Percentiles rank a stretch among this genome's conserved stretches.
These are phyloP conservation scores for Micromussa lordhowensis DNA, from an alignment of 92 coral and sea anemone species.

Conservation along the genomic window DNA sequence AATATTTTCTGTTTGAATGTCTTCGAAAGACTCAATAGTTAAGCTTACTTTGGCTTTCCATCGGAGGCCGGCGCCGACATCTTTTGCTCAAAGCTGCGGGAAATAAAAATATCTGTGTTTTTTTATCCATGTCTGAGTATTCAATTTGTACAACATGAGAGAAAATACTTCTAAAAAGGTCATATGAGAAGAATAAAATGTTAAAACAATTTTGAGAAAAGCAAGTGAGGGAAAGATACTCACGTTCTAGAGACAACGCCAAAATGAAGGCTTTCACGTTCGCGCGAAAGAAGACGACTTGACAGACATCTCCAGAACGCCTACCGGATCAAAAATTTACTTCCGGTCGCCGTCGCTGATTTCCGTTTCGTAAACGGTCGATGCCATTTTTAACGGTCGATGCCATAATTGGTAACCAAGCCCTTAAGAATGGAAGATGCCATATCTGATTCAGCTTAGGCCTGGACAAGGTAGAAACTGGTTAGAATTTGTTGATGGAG, in stretches of 20 bases:
- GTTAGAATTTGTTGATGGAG: no score
- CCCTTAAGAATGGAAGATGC: no score
- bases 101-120: neutral
- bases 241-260: constrained; percentile 28
- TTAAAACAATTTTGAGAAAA: constrained; percentile 5
- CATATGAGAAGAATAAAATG: constrained; percentile 4
- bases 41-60: neutral
- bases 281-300: constrained; percentile 19
- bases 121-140: neutral
- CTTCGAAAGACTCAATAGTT: neutral
- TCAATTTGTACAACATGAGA: neutral
- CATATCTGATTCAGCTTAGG: no score
- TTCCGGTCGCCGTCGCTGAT: no score
- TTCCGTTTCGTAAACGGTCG: no score
- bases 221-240: constrained; percentile 14
- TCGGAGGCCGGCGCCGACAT: no score
- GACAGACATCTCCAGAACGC: neutral
- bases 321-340: constrained; percentile 17
- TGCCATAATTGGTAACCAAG: no score
- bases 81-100: constrained; percentile 2
- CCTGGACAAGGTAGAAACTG: no score
- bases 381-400: no score
- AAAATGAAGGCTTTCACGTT: constrained; percentile 37
- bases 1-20: neutral
- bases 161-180: constrained; percentile 35